Evolutionary conservation across 2,888 invertebrate species (phyloP).

Genomic region (Cenopis cana): DNA sequence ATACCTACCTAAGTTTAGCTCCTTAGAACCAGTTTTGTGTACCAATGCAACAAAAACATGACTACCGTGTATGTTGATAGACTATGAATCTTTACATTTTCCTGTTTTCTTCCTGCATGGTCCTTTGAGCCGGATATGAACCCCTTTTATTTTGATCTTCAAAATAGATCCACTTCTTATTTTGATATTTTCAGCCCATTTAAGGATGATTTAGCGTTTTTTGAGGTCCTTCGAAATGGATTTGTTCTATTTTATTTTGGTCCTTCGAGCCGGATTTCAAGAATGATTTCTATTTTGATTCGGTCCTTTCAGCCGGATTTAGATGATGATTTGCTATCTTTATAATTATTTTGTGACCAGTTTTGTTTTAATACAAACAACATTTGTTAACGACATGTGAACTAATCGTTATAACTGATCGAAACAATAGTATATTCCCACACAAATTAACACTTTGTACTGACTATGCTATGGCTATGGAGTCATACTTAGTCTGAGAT

Average conservation of each 20-base stretch:
- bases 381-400: slow-evolving; percentile 1
- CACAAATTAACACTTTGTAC: neutral
- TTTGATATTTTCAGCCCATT: neutral
- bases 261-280: neutral
- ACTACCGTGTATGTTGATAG: neutral
- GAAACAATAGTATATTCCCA: slow-evolving; percentile 10
- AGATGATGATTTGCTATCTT: neutral
- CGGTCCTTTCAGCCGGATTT: slow-evolving; percentile 11
- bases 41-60: neutral
- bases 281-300: too few species aligned
- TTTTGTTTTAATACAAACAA: slow-evolving; percentile 13
- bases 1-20: neutral
- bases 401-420: neutral
- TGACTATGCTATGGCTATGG: neutral
- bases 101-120: neutral
- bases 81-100: neutral
- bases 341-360: slow-evolving; percentile 6
- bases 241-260: neutral
- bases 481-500: neutral
- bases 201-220: too few species aligned
- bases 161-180: too few species aligned
- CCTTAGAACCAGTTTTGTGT: neutral
- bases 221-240: neutral
- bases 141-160: neutral
- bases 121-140: neutral